Evolutionary conservation across 2,888 invertebrate genomes (phyloP), one percentile per base, ranked within the genome.

Genomic region (Drosophila mettleri): DNA sequence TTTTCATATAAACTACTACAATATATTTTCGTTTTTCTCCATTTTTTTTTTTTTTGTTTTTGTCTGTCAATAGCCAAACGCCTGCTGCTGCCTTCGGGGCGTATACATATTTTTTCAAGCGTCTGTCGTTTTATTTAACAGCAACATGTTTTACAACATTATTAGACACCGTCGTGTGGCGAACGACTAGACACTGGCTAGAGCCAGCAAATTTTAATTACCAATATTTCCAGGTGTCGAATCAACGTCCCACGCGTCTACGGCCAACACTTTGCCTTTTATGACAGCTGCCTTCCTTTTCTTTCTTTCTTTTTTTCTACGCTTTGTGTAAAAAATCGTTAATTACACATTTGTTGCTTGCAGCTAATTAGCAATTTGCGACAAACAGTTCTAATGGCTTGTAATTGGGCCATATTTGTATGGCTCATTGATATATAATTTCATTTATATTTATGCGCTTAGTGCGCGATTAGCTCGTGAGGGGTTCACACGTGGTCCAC

Each of bases 71-170:
- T 64, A 52, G 24, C 64, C 36, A 59, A 45, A 65, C 71, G 71
- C 77, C 66, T 59, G 76, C 29, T 43, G 27, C 45, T 63, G 69
- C 59, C 80, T 86, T 72, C 59, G 75, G 73, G 86, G 81, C 76
- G 63, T 81, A 48, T 20, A 31, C 18, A 48, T 48, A 48, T 79
- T 57, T 71, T 66, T 52, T 38, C 31, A 59, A 51, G 49, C 61
- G 53, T 71, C 55, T 78, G 75, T 80, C 71, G 83, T 31, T 63
- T 79, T 60, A 73, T 69, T 73, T 74, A 85, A 85, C 79, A 72
- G 77, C 74, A 81, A 87, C 83, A 67, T 84, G 83, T 84, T 84
- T 87, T 84, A 87, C 83, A 84, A 84, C 88, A 85, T 84, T 87
- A 84, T 84, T 87, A 84, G 88, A 84, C 81, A 84, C 58, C 71